These are phyloP conservation scores for Sminthurinus aureus DNA, from an alignment of 2,888 invertebrate species.

Conservation along the genomic window DNA sequence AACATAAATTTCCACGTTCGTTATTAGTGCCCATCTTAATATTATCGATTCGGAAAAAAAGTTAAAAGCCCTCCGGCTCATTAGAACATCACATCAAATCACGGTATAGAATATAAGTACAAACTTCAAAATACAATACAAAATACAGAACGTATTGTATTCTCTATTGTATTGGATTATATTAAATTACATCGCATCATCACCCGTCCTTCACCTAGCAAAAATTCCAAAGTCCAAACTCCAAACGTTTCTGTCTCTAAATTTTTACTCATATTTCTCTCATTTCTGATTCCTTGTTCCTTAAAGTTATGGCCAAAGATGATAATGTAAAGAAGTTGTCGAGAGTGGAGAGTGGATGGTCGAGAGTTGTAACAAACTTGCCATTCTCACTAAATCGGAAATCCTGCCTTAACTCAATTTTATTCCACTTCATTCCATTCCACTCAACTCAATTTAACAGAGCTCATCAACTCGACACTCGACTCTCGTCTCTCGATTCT, in stretches of 20 bases:
- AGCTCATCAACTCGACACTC: neutral
- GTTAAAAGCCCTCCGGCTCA: constrained; percentile 16
- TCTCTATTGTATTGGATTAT: too few relatives aligned
- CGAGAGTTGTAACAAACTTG: neutral
- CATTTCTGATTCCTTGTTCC: neutral
- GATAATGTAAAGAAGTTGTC: too few relatives aligned
- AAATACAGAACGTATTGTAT: too few relatives aligned
- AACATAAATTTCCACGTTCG: constrained; percentile 44
- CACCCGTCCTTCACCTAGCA: constrained; percentile 36
- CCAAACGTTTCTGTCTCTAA: neutral
- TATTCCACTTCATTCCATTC: constrained; percentile 1
- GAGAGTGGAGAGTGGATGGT: too few relatives aligned
- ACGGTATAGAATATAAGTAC: too few relatives aligned
- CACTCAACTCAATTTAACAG: neutral
- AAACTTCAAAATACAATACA: too few relatives aligned
- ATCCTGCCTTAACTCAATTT: constrained; percentile 11
- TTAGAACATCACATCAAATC: constrained; percentile 13
- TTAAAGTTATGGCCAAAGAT: too few relatives aligned
- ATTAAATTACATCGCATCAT: constrained; percentile 17
- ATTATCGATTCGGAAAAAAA: constrained; percentile 28
- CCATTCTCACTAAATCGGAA: constrained; percentile 19
- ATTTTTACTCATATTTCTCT: neutral
- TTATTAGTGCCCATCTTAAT: constrained; percentile 34
- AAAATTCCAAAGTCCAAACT: constrained; percentile 17
- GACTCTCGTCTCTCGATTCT: neutral